phyloP scores from a whole-genome alignment of 2,797 vertebrate species.

The Esox masquinongy region DNA sequence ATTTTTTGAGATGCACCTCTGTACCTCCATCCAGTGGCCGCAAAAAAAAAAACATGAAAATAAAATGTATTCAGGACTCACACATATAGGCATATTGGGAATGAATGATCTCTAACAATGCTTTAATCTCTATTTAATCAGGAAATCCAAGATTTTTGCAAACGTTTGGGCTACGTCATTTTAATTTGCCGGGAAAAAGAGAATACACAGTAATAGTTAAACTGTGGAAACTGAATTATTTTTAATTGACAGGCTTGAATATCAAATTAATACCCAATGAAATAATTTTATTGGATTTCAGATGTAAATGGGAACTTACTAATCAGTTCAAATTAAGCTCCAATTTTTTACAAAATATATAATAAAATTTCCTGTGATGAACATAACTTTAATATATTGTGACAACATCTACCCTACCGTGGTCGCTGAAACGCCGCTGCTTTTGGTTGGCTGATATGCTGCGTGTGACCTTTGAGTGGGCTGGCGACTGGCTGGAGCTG shows the following conservation, averaged over 20 bases:
- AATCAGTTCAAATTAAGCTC: not conserved
- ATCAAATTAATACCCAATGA: not conserved
- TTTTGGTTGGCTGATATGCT: constrained; percentile 97
- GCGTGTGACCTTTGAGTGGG: constrained; percentile 95
- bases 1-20: no score
- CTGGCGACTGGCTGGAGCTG: constrained; percentile 92
- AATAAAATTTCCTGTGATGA: not conserved
- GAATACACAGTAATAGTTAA: not conserved
- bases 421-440: constrained; percentile 81
- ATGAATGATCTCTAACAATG: no score
- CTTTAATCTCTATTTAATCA: not conserved
- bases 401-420: constrained; percentile 74
- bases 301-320: not conserved
- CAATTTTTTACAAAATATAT: not conserved
- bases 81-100: no score
- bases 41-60: no score
- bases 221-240: not conserved
- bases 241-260: not conserved
- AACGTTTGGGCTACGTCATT: not conserved
- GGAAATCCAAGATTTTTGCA: not conserved
- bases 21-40: no score
- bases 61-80: no score
- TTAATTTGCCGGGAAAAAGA: not conserved
- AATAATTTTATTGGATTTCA: not conserved
- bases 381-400: constrained; percentile 36